Base-by-base conservation (phyloP, 2,113 vertebrate species). In the Myocastor coypus region DNA sequence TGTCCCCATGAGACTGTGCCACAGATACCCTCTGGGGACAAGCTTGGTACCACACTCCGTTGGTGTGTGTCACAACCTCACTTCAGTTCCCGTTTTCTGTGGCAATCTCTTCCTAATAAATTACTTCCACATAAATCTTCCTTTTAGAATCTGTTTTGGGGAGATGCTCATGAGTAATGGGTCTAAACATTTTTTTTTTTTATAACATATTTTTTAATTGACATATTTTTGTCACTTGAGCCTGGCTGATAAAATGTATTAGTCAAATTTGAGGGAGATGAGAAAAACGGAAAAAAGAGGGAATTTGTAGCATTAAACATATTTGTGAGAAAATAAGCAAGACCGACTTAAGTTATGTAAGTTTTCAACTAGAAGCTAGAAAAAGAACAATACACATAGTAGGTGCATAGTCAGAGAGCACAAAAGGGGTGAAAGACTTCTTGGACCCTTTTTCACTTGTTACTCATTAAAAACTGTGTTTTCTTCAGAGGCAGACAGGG, bases 281-380 rank as follows among this genome's bases (percentile, higher is more conserved):
- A 92, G 66, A 42, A 89, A 86, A 87, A 85, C 8, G 75, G 96
- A 94, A 91, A 64, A 66, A 1, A 46, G 77, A 96, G 78, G 59
- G 59, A 92, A 91, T 77, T 66, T 83, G 84, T 73, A 82, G 84
- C 14, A 88, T 50, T 63, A 61, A 78, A 32, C 20, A 7, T 87
- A 69, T 71, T 86, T 86, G 6, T 82, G 24, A 91, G 42, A 84
- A 93, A 75, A 59, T 34, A 52, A 87, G 40, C 82, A 40, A 40
- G 71, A 46, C 3, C 71, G 68, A 87, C 26, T 90, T 57, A 92
- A 92, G 64, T 46, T 6, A 37, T 52, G 46, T 55, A 91, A 82
- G n/a, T 78, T 94, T 96, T 83, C 68, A 96, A 95, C 50, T 19
- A 57, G 86, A 63, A 84, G 81, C 28, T 83, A 73, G 46, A 63